phyloP scores from a whole-genome alignment of 2,797 vertebrate species.

The Arrhamphus sclerolepis region DNA sequence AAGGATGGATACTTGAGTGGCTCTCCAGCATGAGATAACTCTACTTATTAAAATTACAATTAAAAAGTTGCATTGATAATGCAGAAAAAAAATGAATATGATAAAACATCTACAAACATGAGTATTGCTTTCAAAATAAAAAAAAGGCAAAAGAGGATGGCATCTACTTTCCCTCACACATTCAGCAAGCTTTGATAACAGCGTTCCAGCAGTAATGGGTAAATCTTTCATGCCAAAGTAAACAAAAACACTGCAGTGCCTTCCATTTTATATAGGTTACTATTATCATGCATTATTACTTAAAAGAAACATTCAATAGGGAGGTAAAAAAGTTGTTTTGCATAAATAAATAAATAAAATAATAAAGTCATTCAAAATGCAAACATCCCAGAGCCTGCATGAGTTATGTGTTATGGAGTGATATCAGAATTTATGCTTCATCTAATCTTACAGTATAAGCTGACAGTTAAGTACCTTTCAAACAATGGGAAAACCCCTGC shows the following conservation, averaged over 20 bases:
- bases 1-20: slow-evolving; percentile 6
- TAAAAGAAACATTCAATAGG: slow-evolving; percentile 50
- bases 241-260: slow-evolving; percentile 45
- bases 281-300: slow-evolving; percentile 70
- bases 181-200: slow-evolving; percentile 8
- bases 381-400: slow-evolving; percentile 53
- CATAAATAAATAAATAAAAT: slow-evolving; percentile 42
- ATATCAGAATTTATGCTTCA: slow-evolving; percentile 1
- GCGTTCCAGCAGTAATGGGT: slow-evolving; percentile 35
- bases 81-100: slow-evolving; percentile 19
- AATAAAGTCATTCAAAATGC: slow-evolving; percentile 14
- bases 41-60: slow-evolving; percentile 13
- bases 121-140: slow-evolving; percentile 61
- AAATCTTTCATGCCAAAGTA: slow-evolving; percentile 58
- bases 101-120: slow-evolving; percentile 37
- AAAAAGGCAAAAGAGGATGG: slow-evolving; percentile 52
- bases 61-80: slow-evolving; percentile 19
- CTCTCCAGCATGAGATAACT: too few relatives aligned
- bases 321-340: slow-evolving; percentile 54
- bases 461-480: neutral
- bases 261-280: slow-evolving; percentile 40
- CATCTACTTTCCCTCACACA: slow-evolving; percentile 29
- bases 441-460: slow-evolving; percentile 9
- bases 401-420: slow-evolving; percentile 19
- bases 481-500: too few relatives aligned